A percentile compares a stretch with the other conserved stretches of the same genome.
phyloP scores from a whole-genome alignment of 2,113 vertebrate species.

The Gobiocypris rarus region DNA sequence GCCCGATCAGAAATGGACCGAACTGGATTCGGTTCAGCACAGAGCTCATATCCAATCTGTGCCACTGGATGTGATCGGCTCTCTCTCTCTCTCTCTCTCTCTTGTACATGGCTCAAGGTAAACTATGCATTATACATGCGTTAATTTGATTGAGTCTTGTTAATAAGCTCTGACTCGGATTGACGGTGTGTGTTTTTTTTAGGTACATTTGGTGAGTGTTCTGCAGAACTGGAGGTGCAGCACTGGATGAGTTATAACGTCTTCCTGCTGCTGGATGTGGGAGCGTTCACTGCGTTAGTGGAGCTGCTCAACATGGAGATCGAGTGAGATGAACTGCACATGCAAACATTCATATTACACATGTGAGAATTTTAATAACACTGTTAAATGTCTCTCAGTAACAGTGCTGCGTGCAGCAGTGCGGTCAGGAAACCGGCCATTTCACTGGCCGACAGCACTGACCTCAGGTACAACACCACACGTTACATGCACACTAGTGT shows the following conservation, averaged over 20 bases:
- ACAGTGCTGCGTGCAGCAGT: slow-evolving; percentile 95
- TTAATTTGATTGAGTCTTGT: background rate
- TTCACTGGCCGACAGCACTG: slow-evolving; percentile 97
- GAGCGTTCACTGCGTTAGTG: slow-evolving; percentile 92
- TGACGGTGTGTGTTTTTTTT: background rate
- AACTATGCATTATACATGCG: background rate
- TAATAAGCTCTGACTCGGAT: background rate
- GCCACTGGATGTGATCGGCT: slow-evolving; percentile 93
- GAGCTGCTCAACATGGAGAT: slow-evolving; percentile 99
- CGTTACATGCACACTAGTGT: background rate
- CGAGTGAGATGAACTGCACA: slow-evolving; percentile 77
- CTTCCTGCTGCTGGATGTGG: slow-evolving; percentile 91
- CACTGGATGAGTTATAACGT: slow-evolving; percentile 96
- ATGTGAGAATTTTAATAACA: background rate
- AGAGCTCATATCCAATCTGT: too few species aligned
- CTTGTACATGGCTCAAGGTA: slow-evolving; percentile 96
- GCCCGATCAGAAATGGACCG: slow-evolving; percentile 86
- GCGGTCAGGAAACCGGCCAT: slow-evolving; percentile 97
- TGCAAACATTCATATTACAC: background rate
- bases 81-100: too few species aligned
- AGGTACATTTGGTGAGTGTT: slow-evolving; percentile 96
- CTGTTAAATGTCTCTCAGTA: slow-evolving; percentile 72
- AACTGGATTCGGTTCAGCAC: slow-evolving; percentile 86
- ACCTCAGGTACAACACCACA: slow-evolving; percentile 79
- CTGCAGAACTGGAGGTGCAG: slow-evolving; percentile 89